Percentiles rank a stretch among this genome's conserved stretches.
These are phyloP conservation scores for Astyanax mexicanus DNA, from an alignment of 2,797 vertebrate genomes.

Conservation along the genomic window DNA sequence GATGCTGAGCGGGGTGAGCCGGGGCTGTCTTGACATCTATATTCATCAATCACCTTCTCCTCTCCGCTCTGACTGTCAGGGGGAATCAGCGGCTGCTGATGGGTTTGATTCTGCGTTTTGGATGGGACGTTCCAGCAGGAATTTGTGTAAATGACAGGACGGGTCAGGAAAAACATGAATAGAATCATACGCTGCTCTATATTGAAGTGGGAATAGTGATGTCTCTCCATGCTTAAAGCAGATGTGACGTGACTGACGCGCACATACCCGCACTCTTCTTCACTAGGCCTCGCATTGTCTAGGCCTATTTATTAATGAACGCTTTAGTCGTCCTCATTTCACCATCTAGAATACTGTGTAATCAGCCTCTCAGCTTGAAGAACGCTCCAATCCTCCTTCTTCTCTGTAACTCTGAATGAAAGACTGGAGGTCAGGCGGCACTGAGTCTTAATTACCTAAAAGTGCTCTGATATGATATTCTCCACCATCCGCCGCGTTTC, in stretches of 20 bases:
- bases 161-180: slow-evolving; percentile 16
- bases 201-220: slow-evolving; percentile 7
- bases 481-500: not conserved
- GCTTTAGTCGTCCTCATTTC: not conserved
- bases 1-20: not conserved
- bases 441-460: slow-evolving; percentile 1
- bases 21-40: slow-evolving; percentile 17
- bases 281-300: not conserved
- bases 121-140: not conserved
- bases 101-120: slow-evolving; percentile 7
- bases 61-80: not conserved
- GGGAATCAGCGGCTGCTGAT: slow-evolving; percentile 10
- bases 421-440: slow-evolving; percentile 10
- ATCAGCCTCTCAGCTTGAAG: slow-evolving; percentile 11
- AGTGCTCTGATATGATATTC: slow-evolving; percentile 1
- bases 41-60: slow-evolving; percentile 19
- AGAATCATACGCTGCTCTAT: not conserved
- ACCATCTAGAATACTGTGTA: slow-evolving; percentile 2
- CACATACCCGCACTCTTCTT: not conserved
- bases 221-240: not conserved
- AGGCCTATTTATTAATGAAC: not conserved
- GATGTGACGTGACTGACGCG: not conserved
- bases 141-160: slow-evolving; percentile 14
- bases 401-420: slow-evolving; percentile 2
- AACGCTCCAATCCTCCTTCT: slow-evolving; percentile 17